These are phyloP conservation scores for Trachymyrmex cornetzi DNA, from an alignment of 1,140 invertebrate species.

Conservation along the genomic window DNA sequence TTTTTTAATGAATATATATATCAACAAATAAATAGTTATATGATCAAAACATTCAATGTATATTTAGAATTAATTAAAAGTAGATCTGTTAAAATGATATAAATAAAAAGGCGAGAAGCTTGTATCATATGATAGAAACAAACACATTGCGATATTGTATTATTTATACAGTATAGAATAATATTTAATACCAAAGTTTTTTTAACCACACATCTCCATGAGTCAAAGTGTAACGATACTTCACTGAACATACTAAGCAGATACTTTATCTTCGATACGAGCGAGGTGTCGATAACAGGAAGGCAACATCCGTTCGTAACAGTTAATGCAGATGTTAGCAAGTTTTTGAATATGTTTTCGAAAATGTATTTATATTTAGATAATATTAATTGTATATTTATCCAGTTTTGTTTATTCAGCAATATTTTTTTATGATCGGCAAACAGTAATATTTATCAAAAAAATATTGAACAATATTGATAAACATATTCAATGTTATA, in stretches of 20 bases:
- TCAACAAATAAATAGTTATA: too few species aligned
- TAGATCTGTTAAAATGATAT: not conserved
- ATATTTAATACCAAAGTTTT: not conserved
- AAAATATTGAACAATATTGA: not conserved
- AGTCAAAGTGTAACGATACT: slow-evolving; percentile 30
- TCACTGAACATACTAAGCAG: slow-evolving; percentile 15
- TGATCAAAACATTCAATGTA: not conserved
- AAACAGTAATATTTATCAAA: not conserved
- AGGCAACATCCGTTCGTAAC: slow-evolving; percentile 7
- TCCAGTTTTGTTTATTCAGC: not conserved
- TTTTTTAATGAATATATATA: too few species aligned
- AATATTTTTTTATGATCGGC: not conserved
- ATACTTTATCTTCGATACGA: slow-evolving; percentile 51
- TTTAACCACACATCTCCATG: not conserved
- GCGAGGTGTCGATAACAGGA: slow-evolving; percentile 43
- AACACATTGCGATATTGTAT: not conserved
- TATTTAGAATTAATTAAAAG: not conserved
- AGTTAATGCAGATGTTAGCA: slow-evolving; percentile 24
- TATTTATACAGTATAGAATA: not conserved
- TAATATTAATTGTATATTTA: slow-evolving; percentile 2
- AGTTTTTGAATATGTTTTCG: not conserved
- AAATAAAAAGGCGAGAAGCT: not conserved
- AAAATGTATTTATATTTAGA: not conserved
- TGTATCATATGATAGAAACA: not conserved
- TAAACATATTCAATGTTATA: not conserved